Percentiles rank a stretch among this genome's conserved stretches.
These are phyloP conservation scores for Ptiloglossa arizonensis DNA, from an alignment of 1,140 invertebrate species.

Conservation along the genomic window DNA sequence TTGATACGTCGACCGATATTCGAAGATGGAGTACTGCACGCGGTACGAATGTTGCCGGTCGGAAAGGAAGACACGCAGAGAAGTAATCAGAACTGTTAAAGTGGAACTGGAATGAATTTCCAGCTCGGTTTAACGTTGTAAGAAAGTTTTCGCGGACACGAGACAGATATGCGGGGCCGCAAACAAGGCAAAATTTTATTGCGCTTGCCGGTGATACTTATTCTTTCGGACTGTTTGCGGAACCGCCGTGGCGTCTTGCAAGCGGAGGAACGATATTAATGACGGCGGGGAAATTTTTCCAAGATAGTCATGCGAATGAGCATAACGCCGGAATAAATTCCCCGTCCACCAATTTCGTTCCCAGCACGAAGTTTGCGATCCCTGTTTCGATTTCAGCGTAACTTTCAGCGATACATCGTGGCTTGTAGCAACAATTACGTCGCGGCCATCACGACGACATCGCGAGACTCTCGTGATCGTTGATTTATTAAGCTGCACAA, in stretches of 20 bases:
- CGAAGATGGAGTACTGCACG: neutral
- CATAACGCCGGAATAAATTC: neutral
- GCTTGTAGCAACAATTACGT: neutral
- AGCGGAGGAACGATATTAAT: neutral
- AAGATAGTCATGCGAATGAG: neutral
- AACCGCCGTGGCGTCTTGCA: neutral
- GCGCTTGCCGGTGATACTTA: neutral
- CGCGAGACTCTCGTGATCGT: neutral
- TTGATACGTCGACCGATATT: neutral
- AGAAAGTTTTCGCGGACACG: neutral
- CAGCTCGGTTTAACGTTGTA: neutral
- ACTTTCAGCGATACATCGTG: neutral
- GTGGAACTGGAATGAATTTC: neutral
- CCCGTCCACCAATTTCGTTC: neutral
- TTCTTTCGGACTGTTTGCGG: neutral
- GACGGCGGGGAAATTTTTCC: neutral
- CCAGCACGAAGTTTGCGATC: neutral
- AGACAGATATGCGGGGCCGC: neutral
- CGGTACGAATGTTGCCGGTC: neutral
- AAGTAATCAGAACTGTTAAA: neutral
- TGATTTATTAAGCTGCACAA: constrained; percentile 1
- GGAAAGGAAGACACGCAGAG: neutral
- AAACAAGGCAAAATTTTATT: neutral
- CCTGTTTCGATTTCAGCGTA: neutral
- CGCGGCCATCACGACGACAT: neutral